These are phyloP conservation scores for Botia almorhae DNA, from an alignment of 2,797 vertebrate species.

Conservation along the genomic window DNA sequence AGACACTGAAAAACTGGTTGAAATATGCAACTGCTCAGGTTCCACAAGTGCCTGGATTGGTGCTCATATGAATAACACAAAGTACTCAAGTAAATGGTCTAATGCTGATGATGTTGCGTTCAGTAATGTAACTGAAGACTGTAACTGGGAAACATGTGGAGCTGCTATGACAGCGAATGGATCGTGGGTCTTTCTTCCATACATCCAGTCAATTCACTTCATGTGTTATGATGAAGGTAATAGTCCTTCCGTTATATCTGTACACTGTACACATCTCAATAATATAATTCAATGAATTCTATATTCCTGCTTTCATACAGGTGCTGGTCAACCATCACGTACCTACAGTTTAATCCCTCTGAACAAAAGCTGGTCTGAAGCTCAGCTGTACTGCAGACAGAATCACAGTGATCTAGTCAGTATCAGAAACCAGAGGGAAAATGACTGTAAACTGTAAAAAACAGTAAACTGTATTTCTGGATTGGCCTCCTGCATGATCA, in stretches of 20 bases:
- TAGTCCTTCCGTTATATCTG: neutral
- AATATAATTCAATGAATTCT: no score
- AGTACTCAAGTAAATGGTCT: constrained; percentile 42
- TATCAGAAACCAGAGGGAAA: neutral
- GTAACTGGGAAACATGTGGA: neutral
- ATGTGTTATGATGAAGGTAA: constrained; percentile 62
- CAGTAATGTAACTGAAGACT: accelerated
- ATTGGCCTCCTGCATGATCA: constrained; percentile 60
- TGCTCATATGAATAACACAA: accelerated
- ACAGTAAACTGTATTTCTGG: constrained; percentile 48
- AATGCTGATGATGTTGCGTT: neutral
- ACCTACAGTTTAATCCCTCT: accelerated
- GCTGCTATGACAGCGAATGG: neutral
- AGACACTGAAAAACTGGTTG: accelerated
- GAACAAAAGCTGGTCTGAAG: constrained; percentile 60
- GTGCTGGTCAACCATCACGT: constrained; percentile 2
- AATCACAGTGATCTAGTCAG: constrained; percentile 53
- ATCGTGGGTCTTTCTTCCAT: accelerated
- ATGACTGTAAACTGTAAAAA: no score
- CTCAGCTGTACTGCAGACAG: constrained; percentile 61
- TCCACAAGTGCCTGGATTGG: constrained; percentile 53
- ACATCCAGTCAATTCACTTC: constrained; percentile 31
- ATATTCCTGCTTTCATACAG: neutral
- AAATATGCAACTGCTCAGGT: neutral
- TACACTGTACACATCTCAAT: neutral